Evolutionary conservation across 2,113 vertebrate genomes (phyloP), one percentile per base, ranked within the genome.

Genomic region (Aspiorhynchus laticeps): DNA sequence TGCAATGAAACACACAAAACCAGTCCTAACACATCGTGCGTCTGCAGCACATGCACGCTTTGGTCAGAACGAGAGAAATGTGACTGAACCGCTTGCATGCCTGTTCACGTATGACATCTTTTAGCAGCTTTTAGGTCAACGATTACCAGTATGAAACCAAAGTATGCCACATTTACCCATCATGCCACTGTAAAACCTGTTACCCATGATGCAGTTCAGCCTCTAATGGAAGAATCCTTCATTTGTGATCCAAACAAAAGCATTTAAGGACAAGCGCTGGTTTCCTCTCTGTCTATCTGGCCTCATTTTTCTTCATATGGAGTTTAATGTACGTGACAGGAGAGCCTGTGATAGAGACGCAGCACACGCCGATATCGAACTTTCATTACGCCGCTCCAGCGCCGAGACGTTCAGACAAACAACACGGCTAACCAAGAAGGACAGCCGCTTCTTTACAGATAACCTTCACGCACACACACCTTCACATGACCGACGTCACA

Each of bases 371-470:
- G 41, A 89, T 91, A 90, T 89, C 84, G 88, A 93, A 87, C 75
- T 53, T 87, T 90, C 91, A 91, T 93, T 91, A 92, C 88, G 85
- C 75, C 80, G 86, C 87, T 31, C 91, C 48, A 61, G 65, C 69
- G 38, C 84, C 53, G 91, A 93, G 93, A 93, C 89, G 88, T 91
- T 93, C 93, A 74, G 90, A 88, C 80, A 67, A 88, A 88, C 87
- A 93, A 92, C 91, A 90, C 83, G 73, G 38, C 80, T 69, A 90
- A 91, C 88, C 87, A 91, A 91, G 91, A 86, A 89, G 85, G 69
- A 75, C 91, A 93, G 92, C 88, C 81, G 85, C 93, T 90, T 91
- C 83, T 89, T 89, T 87, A 91, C 90, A 89, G 92, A 90, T 93
- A 92, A 93, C 92, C 92, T 94, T 93, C 92, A 89, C 84, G 9